Conservation (phyloP, 2,797 vertebrate species). For the Capromys pilorides region DNA sequence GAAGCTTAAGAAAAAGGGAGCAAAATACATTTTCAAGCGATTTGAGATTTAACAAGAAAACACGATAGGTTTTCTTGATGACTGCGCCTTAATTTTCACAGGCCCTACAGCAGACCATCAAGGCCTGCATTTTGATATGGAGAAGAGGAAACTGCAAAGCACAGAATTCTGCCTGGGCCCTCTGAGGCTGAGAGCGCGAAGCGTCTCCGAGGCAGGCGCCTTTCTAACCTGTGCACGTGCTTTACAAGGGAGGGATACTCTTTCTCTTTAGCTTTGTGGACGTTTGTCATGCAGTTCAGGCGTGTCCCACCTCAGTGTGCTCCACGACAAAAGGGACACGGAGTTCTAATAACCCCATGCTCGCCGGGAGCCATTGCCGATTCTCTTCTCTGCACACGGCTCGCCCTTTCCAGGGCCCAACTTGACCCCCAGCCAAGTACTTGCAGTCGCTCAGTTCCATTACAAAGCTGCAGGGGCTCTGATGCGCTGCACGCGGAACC, state of each 20-base stretch:
- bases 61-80: background rate
- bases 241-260: background rate
- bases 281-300: constrained; percentile 32
- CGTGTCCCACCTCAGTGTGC: background rate
- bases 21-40: background rate
- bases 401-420: background rate
- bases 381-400: background rate
- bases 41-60: constrained; percentile 5
- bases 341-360: too few species aligned
- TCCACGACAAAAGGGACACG: background rate
- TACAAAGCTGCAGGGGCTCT: background rate
- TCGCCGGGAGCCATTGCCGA: background rate
- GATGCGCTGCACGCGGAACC: background rate
- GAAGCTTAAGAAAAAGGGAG: background rate
- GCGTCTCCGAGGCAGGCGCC: background rate
- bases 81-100: background rate
- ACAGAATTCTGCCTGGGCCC: background rate
- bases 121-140: background rate
- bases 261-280: constrained; percentile 30
- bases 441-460: background rate
- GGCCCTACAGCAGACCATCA: background rate
- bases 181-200: background rate
- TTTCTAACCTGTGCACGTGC: background rate
- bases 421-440: background rate
- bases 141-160: background rate